Conservation (phyloP, 2,113 vertebrate species). For the Myodes glareolus region DNA sequence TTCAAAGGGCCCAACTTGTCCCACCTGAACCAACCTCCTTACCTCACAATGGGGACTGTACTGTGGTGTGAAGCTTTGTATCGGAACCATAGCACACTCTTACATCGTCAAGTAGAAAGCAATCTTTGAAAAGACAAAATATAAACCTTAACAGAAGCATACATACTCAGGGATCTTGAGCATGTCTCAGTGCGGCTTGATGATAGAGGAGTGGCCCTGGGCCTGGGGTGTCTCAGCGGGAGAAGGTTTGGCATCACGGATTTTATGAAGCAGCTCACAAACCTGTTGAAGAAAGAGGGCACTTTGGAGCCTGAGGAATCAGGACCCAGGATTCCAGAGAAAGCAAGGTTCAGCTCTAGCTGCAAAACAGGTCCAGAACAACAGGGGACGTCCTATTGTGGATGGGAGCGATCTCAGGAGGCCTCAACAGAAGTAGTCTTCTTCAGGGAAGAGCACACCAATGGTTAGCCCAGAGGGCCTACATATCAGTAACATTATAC, state of each 20-base stretch:
- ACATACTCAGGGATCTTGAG: not conserved
- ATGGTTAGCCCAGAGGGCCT: not conserved
- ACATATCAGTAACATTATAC: not conserved
- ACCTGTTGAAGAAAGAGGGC: not conserved
- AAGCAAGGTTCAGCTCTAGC: accelerated
- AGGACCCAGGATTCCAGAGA: not conserved
- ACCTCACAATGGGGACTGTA: not conserved
- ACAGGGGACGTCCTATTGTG: no score
- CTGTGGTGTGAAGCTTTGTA: not conserved
- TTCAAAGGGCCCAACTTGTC: not conserved
- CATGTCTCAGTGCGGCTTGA: not conserved
- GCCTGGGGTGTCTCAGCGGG: not conserved
- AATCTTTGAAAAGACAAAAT: not conserved
- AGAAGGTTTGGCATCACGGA: accelerated
- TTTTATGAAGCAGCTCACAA: not conserved
- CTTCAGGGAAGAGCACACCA: no score
- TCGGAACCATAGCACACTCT: no score
- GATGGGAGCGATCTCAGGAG: not conserved
- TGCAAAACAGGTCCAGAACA: not conserved
- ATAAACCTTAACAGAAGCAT: not conserved
- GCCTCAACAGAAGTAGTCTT: not conserved
- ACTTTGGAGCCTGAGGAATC: accelerated
- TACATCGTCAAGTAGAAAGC: not conserved
- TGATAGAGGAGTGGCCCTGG: not conserved
- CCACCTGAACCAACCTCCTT: not conserved